Conservation (phyloP, 2,113 vertebrate genomes). For the Crotalus horridus region DNA sequence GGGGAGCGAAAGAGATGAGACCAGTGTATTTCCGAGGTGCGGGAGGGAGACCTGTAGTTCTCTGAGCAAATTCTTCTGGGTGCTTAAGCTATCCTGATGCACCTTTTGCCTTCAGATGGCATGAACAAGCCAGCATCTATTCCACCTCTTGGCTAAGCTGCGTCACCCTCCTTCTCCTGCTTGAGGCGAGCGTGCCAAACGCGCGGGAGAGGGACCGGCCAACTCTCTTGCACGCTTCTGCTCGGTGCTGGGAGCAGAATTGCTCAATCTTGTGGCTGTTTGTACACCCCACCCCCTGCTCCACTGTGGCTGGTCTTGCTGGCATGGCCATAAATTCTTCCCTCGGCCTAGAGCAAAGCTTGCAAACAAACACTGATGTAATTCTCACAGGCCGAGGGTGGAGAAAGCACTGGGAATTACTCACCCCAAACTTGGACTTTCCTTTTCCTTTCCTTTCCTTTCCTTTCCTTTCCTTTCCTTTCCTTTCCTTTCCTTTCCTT, state of each 20-base stretch:
- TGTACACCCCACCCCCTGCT: background rate
- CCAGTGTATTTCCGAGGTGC: background rate
- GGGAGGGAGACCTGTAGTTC: background rate
- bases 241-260: background rate
- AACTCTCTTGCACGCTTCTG: background rate
- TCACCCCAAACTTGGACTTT: background rate
- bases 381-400: slow-evolving; percentile 15
- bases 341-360: background rate
- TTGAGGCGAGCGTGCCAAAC: slow-evolving; percentile 24
- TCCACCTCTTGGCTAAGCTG: background rate
- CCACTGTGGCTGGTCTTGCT: background rate
- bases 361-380: slow-evolving; percentile 11
- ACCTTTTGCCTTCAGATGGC: background rate
- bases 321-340: slow-evolving; percentile 6
- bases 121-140: background rate
- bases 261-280: background rate
- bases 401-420: slow-evolving; percentile 19
- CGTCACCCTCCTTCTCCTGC: too few species aligned
- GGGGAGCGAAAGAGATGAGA: background rate
- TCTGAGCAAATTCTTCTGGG: background rate
- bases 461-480: background rate
- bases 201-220: background rate
- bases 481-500: too few species aligned
- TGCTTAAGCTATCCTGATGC: background rate
- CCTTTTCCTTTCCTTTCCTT: background rate